Conservation (phyloP, 64 coral and sea anemone genomes). For the Montipora capricornis region DNA sequence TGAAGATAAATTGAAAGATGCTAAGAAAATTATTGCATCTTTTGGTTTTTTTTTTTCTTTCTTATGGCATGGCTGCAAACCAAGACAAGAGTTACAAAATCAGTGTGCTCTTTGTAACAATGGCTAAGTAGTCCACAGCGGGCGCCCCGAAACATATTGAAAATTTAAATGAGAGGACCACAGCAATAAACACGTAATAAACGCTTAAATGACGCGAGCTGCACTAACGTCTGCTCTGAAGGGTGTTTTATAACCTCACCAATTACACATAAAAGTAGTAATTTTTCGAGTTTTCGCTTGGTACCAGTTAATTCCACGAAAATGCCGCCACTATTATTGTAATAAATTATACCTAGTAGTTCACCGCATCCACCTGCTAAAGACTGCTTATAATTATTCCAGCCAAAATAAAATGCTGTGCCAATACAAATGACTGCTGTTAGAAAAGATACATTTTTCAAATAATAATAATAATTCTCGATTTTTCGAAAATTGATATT, state of each 20-base stretch:
- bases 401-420: neutral
- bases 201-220: too few relatives aligned
- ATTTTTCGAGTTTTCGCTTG: neutral
- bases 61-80: too few relatives aligned
- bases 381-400: neutral
- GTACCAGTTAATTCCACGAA: neutral
- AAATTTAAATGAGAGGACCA: neutral
- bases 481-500: neutral
- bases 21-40: too few relatives aligned
- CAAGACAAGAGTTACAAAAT: neutral
- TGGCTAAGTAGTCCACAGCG: constrained; percentile 7
- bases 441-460: neutral
- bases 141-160: neutral
- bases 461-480: neutral
- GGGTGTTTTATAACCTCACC: too few relatives aligned
- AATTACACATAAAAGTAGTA: too few relatives aligned
- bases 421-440: neutral
- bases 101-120: neutral
- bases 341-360: constrained; percentile 5
- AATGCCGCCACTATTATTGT: neutral
- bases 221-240: too few relatives aligned
- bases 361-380: constrained; percentile 7
- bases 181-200: too few relatives aligned
- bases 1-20: too few relatives aligned
- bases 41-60: too few relatives aligned